phyloP scores from a whole-genome alignment of 2,888 invertebrate species.

The Aspidiotus destructor region DNA sequence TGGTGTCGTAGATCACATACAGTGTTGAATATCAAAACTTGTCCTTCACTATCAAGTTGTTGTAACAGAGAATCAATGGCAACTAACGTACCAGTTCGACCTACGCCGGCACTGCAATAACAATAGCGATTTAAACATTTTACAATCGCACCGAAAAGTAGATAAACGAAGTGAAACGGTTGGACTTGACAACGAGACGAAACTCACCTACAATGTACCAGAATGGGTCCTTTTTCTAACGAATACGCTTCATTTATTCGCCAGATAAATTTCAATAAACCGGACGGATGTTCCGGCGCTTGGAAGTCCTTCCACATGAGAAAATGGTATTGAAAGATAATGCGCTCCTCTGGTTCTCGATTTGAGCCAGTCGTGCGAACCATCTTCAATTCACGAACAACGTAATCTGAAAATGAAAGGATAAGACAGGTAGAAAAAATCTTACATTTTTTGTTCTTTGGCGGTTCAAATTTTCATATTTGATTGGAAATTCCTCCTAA shows the following conservation, averaged over 20 bases:
- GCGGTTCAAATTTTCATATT: too few species aligned
- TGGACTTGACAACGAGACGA: neutral
- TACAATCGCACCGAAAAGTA: neutral
- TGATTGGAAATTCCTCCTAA: too few species aligned
- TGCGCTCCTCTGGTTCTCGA: conserved; percentile 51
- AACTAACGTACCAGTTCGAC: conserved; percentile 86
- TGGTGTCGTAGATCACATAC: conserved; percentile 82
- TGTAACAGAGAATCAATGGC: conserved; percentile 83
- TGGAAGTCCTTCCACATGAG: conserved; percentile 93
- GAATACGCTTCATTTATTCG: conserved; percentile 79
- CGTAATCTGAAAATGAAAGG: conserved; percentile 62
- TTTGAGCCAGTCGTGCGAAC: conserved; percentile 41
- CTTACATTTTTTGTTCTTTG: too few species aligned
- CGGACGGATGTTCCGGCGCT: conserved; percentile 88
- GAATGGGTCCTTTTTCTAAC: conserved; percentile 67
- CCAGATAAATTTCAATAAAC: conserved; percentile 80
- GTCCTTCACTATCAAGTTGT: conserved; percentile 69
- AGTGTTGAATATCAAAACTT: conserved; percentile 81
- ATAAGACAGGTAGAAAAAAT: neutral
- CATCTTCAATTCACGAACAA: conserved; percentile 67
- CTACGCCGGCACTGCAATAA: conserved; percentile 72
- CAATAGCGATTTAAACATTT: neutral
- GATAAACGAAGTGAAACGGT: neutral
- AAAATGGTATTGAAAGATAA: conserved; percentile 85
- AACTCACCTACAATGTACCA: conserved; percentile 68